Evolutionary conservation across 64 coral and sea anemone species (phyloP), one percentile per base, ranked within the genome.

Genomic region (Actinia tenebrosa): DNA sequence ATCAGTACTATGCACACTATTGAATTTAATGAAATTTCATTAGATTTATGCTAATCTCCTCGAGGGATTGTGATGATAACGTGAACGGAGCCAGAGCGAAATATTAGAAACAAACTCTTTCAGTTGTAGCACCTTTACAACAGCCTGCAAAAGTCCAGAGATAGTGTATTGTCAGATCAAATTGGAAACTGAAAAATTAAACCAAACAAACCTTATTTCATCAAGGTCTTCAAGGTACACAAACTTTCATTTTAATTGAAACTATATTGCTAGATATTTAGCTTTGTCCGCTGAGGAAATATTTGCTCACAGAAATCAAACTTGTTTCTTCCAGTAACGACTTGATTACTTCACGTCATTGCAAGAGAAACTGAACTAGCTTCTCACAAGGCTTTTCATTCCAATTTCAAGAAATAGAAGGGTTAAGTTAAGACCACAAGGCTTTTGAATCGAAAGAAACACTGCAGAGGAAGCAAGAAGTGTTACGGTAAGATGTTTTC

Each of bases 1-100:
- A 95, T 95, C 93, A 95, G 91, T 91, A 95, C 82, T 86, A 88
- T 85, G 91, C 93, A 89, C 79, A 89, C 89, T 87, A 95, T 91
- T 95, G 89, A 95, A 89, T 95, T 95, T 95, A 95, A 95, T 95
- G 91, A 91, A 95, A 91, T 91, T 95, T 95, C 83, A 95, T 95
- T 95, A 95, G 88, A 85, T 80, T 95, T 95, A 95, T 95, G 93
- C 83, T 95, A 95, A 95, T 95, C 89, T 86, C 71, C 64, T 91
- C 86, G 87, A 82, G 84, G 79, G 84, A 79, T 82, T 95, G 64
- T 69, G 19, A 69, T 89, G 93, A 95, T 91, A 95, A 91, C 93
- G 82, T 69, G 80, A 91, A 62, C 47, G 27, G 16, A 81, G 44
- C 43, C 3, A 75, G 69, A 30, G 23, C 72, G 77, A 79, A 79